Evolutionary conservation across 2,888 invertebrate species (phyloP).

Genomic region (Drosophila pegasa): DNA sequence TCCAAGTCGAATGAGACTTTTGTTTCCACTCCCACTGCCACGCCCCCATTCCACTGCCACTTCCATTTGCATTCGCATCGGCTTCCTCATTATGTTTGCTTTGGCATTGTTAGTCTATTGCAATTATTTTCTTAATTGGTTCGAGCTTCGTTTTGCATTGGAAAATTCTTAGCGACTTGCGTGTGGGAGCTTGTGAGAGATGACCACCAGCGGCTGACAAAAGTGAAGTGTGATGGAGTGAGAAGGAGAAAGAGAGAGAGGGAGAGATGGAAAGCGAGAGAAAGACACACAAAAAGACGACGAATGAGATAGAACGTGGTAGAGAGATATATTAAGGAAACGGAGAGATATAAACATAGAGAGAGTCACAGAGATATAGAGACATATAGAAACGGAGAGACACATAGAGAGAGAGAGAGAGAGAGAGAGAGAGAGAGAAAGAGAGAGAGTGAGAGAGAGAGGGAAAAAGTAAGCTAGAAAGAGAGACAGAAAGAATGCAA

Average conservation of each 20-base stretch:
- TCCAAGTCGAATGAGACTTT: background rate
- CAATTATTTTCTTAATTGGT: slow-evolving; percentile 11
- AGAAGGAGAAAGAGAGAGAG: background rate
- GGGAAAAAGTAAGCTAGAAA: background rate
- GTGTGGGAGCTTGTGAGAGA: background rate
- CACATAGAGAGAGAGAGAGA: background rate
- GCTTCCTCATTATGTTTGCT: background rate
- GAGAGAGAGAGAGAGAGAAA: background rate
- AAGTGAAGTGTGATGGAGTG: background rate
- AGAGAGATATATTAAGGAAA: background rate
- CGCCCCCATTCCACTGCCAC: background rate
- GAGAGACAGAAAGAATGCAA: background rate
- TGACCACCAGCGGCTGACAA: background rate
- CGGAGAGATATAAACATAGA: background rate
- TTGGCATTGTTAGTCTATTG: slow-evolving; percentile 6
- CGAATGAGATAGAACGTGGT: background rate
- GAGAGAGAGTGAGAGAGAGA: background rate
- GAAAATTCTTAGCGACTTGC: background rate
- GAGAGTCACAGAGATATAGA: background rate
- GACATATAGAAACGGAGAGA: background rate
- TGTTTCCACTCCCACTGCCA: background rate
- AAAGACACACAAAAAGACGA: too few relatives aligned
- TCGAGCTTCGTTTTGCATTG: background rate
- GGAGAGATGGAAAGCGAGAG: background rate
- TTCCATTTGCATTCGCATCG: background rate